Evolutionary conservation across 2,888 invertebrate genomes (phyloP), one percentile per base, ranked within the genome.

Genomic region (Lymantria dispar): DNA sequence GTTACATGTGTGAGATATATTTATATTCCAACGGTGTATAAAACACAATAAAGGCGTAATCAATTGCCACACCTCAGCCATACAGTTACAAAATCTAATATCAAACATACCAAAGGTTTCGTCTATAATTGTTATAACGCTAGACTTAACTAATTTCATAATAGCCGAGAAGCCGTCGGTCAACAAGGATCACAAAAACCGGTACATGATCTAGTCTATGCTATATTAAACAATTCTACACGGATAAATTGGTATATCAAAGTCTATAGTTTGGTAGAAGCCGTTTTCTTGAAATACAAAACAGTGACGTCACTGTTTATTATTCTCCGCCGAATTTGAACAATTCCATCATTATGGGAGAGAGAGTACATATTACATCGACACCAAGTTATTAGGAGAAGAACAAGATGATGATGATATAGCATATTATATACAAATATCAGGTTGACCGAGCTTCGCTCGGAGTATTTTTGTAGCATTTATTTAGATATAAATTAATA

Each of bases 51-150:
- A 33, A 12, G 2, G 12, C 8, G 1, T 15, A 14, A 45, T 52
- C 48, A 38, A 45, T 52, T 52, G 13, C 45, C 42, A 52, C 44
- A 41, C 47, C 15, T n/a, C 36, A 44, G 43, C 29, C 43, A 38
- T 42, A 49, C 55, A 65, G 62, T 65, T 65, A 54, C 62, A 59
- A 62, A 51, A 57, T 44, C 29, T 39, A 14, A 39, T 13, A 43
- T 38, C 40, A 30, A 60, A 50, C 48, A 64, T 64, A 52, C 60
- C 55, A 57, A 37, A 3, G 40, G 51, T 48, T 48, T 37, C 51
- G 48, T 47, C 12, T 13, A 14, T 52, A 48, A 48, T 52, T 42
- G 44, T 15, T 44, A 47, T 33, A 52, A 41, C 37, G 15, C 33
- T 52, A 52, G 41, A 48, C 52, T 36, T 48, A 45, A 49, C 13